Evolutionary conservation across 1,140 invertebrate genomes (phyloP).

Genomic region (Drosophila gunungcola): DNA sequence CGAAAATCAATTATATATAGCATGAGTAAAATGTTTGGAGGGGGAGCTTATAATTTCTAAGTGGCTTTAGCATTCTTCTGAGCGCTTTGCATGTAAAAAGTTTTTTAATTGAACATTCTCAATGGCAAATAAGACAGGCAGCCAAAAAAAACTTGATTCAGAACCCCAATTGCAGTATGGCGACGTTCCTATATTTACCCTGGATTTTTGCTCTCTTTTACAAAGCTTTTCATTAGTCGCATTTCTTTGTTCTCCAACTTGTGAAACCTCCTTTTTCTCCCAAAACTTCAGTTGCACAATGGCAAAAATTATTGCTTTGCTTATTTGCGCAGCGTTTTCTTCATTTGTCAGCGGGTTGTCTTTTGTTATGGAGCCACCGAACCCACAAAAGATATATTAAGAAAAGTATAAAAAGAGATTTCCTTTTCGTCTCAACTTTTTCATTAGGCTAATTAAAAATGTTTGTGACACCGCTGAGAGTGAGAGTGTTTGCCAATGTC

Average conservation of each 20-base stretch:
- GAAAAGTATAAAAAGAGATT: constrained; percentile 38
- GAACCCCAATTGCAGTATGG: constrained; percentile 45
- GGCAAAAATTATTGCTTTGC: constrained; percentile 74
- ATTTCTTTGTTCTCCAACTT: constrained; percentile 62
- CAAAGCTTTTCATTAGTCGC: constrained; percentile 55
- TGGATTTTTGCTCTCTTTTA: constrained; percentile 36
- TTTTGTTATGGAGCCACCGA: constrained; percentile 30
- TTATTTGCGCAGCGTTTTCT: constrained; percentile 72
- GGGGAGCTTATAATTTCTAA: constrained; percentile 50
- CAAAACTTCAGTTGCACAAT: constrained; percentile 48
- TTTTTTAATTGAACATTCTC: constrained; percentile 75
- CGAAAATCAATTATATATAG: constrained; percentile 70
- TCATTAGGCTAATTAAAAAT: constrained; percentile 83
- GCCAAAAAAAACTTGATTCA: constrained; percentile 20
- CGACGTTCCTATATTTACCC: constrained; percentile 58
- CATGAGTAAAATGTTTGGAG: background rate
- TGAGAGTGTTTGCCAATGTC: constrained; percentile 55
- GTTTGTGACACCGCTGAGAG: constrained; percentile 32
- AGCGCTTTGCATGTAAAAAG: constrained; percentile 20
- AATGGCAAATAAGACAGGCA: constrained; percentile 14
- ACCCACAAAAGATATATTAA: constrained; percentile 42
- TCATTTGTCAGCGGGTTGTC: constrained; percentile 60
- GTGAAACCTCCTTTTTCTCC: background rate
- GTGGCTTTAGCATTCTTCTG: constrained; percentile 56
- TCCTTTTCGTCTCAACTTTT: constrained; percentile 67